A percentile compares a stretch with the other conserved stretches of the same genome.
Evolutionary conservation across 2,888 invertebrate species (phyloP).

Genomic region (Argyresthia albistria): DNA sequence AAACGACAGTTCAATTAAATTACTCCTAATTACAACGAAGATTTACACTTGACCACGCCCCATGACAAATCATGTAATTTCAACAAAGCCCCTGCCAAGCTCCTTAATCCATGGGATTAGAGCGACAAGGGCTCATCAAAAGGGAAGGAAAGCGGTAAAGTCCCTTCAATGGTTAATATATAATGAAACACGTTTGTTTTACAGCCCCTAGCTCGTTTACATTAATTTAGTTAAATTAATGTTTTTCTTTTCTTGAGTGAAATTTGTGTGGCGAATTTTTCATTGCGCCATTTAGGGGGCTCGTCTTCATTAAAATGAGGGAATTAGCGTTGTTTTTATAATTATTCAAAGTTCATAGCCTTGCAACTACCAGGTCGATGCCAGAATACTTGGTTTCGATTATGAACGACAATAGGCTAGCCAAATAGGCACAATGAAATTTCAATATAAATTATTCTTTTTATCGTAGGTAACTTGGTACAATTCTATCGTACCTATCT

Average conservation of each 20-base stretch:
- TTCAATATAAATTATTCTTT: too few relatives aligned
- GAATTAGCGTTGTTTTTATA: not conserved
- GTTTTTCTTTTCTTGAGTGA: constrained; percentile 11
- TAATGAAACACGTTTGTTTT: constrained; percentile 48
- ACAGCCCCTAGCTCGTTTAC: constrained; percentile 44
- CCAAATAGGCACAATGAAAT: too few relatives aligned
- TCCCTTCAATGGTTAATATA: constrained; percentile 57
- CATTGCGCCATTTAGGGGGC: not conserved
- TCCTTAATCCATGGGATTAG: constrained; percentile 53
- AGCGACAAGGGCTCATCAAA: constrained; percentile 45
- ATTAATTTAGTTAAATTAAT: constrained; percentile 51
- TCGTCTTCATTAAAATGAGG: not conserved
- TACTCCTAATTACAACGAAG: too few relatives aligned
- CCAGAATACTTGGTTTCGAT: too few relatives aligned
- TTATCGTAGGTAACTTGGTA: too few relatives aligned
- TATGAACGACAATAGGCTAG: too few relatives aligned
- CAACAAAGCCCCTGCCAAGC: constrained; percentile 30
- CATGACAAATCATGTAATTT: constrained; percentile 53
- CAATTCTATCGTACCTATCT: too few relatives aligned
- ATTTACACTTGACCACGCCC: too few relatives aligned
- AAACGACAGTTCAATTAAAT: too few relatives aligned
- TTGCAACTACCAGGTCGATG: too few relatives aligned
- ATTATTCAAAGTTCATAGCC: not conserved
- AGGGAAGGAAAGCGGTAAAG: constrained; percentile 39
- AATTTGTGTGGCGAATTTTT: not conserved